Evolutionary conservation across 2,888 invertebrate genomes (phyloP).

Genomic region (Acronicta psi): DNA sequence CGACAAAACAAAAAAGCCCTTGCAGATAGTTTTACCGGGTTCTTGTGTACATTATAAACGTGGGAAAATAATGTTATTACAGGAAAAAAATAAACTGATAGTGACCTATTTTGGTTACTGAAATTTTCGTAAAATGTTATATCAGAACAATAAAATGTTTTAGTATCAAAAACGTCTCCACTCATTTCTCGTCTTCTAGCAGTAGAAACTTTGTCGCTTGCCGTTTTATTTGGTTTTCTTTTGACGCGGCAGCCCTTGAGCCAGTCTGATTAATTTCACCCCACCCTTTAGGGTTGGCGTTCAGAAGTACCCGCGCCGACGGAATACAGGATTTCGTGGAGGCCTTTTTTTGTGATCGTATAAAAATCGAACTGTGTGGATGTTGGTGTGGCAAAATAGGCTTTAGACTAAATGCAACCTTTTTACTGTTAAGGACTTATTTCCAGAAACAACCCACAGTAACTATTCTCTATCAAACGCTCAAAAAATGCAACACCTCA

Average conservation of each 20-base stretch:
- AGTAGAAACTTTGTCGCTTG: slow-evolving; percentile 86
- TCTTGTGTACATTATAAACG: too few species aligned
- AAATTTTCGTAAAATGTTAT: neutral
- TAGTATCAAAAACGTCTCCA: slow-evolving; percentile 59
- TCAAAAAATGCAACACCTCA: too few species aligned
- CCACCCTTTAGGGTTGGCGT: slow-evolving; percentile 58
- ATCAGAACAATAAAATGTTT: neutral
- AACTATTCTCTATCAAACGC: too few species aligned
- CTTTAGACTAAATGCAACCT: neutral
- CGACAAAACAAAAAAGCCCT: too few species aligned
- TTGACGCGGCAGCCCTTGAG: slow-evolving; percentile 88
- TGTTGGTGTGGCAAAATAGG: neutral
- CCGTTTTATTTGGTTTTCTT: slow-evolving; percentile 89
- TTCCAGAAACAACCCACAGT: too few species aligned
- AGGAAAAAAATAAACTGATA: too few species aligned
- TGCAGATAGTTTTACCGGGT: too few species aligned
- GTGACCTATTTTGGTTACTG: too few species aligned
- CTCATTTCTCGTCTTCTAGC: slow-evolving; percentile 47
- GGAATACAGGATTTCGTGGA: slow-evolving; percentile 41
- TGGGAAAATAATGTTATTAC: too few species aligned
- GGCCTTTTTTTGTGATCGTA: slow-evolving; percentile 10
- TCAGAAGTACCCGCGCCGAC: slow-evolving; percentile 38
- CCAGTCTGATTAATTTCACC: slow-evolving; percentile 87
- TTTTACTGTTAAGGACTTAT: neutral
- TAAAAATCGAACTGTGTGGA: slow-evolving; percentile 7